Evolutionary conservation across 1,140 invertebrate genomes (phyloP).

Genomic region (Proales similis): DNA sequence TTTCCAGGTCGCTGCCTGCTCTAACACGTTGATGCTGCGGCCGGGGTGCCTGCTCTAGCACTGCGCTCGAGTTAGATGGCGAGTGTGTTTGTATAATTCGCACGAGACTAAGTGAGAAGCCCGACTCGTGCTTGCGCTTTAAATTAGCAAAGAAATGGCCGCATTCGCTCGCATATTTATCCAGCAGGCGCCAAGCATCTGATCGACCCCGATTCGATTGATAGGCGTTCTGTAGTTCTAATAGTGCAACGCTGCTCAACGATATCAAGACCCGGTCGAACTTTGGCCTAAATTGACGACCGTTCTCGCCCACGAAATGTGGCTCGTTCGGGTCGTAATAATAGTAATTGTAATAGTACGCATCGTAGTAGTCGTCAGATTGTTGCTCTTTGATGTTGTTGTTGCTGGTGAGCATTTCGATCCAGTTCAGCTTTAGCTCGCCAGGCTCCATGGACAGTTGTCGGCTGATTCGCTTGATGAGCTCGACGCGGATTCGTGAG

Average conservation of each 20-base stretch:
- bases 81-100: not conserved
- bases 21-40: too few relatives aligned
- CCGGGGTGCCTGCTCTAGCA: too few relatives aligned
- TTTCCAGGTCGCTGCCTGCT: too few relatives aligned
- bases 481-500: constrained; percentile 13
- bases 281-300: not conserved
- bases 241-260: constrained; percentile 9
- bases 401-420: not conserved
- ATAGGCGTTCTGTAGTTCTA: constrained; percentile 24
- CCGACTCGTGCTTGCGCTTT: not conserved
- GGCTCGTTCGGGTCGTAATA: not conserved
- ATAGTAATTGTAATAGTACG: too few relatives aligned
- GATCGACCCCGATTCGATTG: constrained; percentile 1
- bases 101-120: not conserved
- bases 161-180: constrained; percentile 18
- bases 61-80: constrained; percentile 4
- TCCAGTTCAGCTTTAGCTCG: constrained; percentile 15
- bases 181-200: constrained; percentile 9
- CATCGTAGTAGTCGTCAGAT: too few relatives aligned
- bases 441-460: constrained; percentile 3
- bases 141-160: not conserved
- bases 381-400: too few relatives aligned
- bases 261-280: constrained; percentile 6
- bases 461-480: constrained; percentile 13
- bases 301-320: too few relatives aligned